These are phyloP conservation scores for Piscicola geometra DNA, from an alignment of 2,888 invertebrate species.

Conservation along the genomic window DNA sequence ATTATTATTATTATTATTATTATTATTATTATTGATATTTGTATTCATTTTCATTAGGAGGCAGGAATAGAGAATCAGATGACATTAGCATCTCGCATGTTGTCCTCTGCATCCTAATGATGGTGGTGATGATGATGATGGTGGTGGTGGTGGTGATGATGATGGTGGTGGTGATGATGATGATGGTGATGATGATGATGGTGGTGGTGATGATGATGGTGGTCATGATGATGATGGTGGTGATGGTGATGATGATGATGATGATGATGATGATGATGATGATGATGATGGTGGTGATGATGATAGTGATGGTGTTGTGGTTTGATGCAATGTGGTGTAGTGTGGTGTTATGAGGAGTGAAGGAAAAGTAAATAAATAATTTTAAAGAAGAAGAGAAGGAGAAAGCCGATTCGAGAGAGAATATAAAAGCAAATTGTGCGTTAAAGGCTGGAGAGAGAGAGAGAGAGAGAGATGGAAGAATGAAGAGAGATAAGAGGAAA, in stretches of 20 bases:
- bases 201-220: slow-evolving; percentile 20
- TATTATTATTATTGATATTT: neutral
- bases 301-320: neutral
- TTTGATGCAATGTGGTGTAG: neutral
- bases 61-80: neutral
- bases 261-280: slow-evolving; percentile 23
- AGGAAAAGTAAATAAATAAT: too few relatives aligned
- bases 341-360: neutral
- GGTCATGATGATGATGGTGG: slow-evolving; percentile 17
- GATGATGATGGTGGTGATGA: slow-evolving; percentile 21
- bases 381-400: too few relatives aligned
- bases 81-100: too few relatives aligned
- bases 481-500: too few relatives aligned
- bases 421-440: too few relatives aligned
- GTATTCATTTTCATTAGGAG: neutral
- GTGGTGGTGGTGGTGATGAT: neutral
- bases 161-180: neutral
- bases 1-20: slow-evolving; percentile 16
- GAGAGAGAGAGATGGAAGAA: too few relatives aligned
- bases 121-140: slow-evolving; percentile 14
- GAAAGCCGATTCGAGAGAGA: too few relatives aligned
- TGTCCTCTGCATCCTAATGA: neutral
- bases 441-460: too few relatives aligned
- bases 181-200: slow-evolving; percentile 19
- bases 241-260: slow-evolving; percentile 23